Percentiles rank a stretch among this genome's conserved stretches.
Conservation (phyloP, 2,797 vertebrate genomes). For the Alca torda region DNA sequence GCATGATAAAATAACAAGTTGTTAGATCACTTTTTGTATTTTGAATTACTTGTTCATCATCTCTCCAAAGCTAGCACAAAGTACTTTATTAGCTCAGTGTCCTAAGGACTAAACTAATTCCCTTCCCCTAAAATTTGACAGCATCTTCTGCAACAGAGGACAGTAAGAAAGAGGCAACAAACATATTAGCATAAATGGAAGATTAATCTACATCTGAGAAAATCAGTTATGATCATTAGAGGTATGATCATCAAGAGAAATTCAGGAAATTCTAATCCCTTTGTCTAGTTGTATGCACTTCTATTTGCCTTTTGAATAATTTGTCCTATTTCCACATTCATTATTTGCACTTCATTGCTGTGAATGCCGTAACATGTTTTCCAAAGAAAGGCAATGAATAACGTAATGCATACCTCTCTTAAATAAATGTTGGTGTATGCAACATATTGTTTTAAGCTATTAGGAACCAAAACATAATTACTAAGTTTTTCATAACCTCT, state of each 20-base stretch:
- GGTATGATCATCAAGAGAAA: not conserved
- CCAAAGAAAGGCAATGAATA: not conserved
- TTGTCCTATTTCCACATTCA: not conserved
- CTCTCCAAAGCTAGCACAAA: slow-evolving; percentile 46
- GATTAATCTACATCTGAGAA: not conserved
- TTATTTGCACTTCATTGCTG: not conserved
- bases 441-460: not conserved
- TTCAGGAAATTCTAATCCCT: not conserved
- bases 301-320: not conserved
- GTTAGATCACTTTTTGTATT: slow-evolving; percentile 16
- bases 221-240: not conserved
- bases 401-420: not conserved
- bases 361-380: not conserved
- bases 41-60: slow-evolving; percentile 22
- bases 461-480: not conserved
- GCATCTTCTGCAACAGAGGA: not conserved
- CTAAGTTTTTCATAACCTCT: not conserved
- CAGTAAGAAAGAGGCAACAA: not conserved
- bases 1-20: not conserved
- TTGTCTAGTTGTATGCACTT: not conserved
- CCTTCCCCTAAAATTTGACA: not conserved
- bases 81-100: slow-evolving; percentile 31
- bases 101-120: not conserved
- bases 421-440: not conserved
- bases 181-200: not conserved